Evolutionary conservation across 2,888 invertebrate species (phyloP), one percentile per base, ranked within the genome.

Genomic region (Uropetala carovei): DNA sequence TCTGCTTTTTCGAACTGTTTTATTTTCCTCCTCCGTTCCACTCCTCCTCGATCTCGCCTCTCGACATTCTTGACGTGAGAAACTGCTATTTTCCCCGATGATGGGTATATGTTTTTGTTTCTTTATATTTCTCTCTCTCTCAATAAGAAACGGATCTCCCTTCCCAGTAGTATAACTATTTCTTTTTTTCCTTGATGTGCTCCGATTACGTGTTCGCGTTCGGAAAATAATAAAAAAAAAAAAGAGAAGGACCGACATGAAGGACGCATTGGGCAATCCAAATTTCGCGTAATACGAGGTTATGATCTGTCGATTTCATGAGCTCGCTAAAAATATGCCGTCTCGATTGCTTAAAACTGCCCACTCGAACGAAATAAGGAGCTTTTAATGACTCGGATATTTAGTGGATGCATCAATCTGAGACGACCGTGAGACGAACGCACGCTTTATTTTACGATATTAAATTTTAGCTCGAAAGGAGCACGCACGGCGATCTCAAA

Each of bases 131-230:
- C 2, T 75, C 27, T 75, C 27, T 27, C 22, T 75, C 27, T 27
- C 75, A 22, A 22, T 75, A 75, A 60, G 75, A 75, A 75, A 75
- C 27, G 75, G 75, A 75, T 75, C 75, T 75, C 27, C 75, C 75
- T 43, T 43, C 43, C 13, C 22, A 75, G 27, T 22, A 75, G 75
- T 4, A 27, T 27, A 27, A 75, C 22, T 75, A 27, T 18, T 75
- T 75, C 27, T 75, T 75, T 75, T 75, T 75, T 75, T n/a, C 22
- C 75, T 75, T 9, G 10, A 14, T 64, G 9, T 22, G 16, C 75
- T 75, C 75, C 27, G 75, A 75, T 75, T 75, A 75, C 22, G 75
- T 27, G 75, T 75, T 75, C 75, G 75, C 27, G 75, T 75, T 27
- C 75, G 22, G 27, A 27, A 75, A 27, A 13, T 13, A 43, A 3